A percentile compares a stretch with the other conserved stretches of the same genome.
Conservation (phyloP, 1,140 invertebrate species). For the Bombus affinis region DNA sequence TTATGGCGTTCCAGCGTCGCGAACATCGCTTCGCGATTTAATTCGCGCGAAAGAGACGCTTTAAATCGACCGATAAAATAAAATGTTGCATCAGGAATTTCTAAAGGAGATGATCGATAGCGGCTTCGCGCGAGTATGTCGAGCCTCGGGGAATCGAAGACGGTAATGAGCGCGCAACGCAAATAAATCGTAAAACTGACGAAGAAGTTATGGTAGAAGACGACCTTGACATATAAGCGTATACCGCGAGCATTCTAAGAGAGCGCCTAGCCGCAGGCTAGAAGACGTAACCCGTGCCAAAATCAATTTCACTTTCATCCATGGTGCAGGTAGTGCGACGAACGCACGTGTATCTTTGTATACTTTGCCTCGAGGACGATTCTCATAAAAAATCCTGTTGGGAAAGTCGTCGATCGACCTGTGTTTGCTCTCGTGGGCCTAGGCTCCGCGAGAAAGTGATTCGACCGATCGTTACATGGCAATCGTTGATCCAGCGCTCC, state of each 20-base stretch:
- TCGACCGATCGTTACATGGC: background rate
- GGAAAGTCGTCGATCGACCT: constrained; percentile 8
- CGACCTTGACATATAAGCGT: constrained; percentile 70
- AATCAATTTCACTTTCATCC: constrained; percentile 70
- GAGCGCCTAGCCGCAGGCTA: constrained; percentile 64
- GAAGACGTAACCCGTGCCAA: constrained; percentile 63
- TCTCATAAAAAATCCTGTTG: background rate
- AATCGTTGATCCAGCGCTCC: background rate
- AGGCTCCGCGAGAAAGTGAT: background rate
- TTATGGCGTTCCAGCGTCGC: background rate
- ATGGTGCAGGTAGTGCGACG: background rate
- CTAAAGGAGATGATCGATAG: constrained; percentile 17
- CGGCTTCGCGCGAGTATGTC: background rate
- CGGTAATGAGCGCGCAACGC: constrained; percentile 45
- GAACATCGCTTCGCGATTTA: background rate
- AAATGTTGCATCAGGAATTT: background rate
- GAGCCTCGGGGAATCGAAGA: background rate
- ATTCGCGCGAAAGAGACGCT: background rate
- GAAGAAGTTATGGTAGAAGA: constrained; percentile 30
- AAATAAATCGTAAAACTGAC: constrained; percentile 78
- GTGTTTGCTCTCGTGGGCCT: constrained; percentile 7
- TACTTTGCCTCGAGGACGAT: background rate
- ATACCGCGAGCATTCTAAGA: constrained; percentile 64
- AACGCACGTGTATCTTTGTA: background rate
- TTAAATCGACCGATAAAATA: background rate